These are phyloP conservation scores for Agelas oroides DNA, from an alignment of 37 sponge, comb jelly and placozoan species.

Conservation along the genomic window DNA sequence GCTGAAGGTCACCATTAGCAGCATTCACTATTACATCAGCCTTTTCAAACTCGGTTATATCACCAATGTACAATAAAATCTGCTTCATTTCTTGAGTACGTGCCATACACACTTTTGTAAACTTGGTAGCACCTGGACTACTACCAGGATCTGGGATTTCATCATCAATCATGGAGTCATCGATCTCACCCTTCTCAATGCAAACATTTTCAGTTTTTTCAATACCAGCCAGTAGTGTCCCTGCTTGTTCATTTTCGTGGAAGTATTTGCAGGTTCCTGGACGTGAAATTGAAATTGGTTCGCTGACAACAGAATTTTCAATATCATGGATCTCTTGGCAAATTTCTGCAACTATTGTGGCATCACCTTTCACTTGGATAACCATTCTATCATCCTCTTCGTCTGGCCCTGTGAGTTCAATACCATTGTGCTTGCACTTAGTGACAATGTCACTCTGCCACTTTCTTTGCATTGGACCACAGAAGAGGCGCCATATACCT, in stretches of 20 bases:
- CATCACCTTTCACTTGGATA: conserved; percentile 26
- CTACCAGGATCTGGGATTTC: neutral
- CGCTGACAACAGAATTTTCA: neutral
- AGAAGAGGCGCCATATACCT: conserved; percentile 43
- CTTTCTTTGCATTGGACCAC: conserved; percentile 9
- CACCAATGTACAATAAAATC: conserved; percentile 52
- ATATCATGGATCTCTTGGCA: neutral
- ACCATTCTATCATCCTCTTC: neutral
- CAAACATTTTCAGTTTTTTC: conserved; percentile 16
- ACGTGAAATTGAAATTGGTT: neutral
- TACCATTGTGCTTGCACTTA: neutral
- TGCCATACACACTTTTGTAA: conserved; percentile 17
- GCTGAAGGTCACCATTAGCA: conserved; percentile 66
- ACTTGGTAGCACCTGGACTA: neutral
- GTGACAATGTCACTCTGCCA: conserved; percentile 6
- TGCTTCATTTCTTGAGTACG: conserved; percentile 11
- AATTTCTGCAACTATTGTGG: neutral
- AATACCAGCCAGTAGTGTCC: conserved; percentile 24
- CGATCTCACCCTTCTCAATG: conserved; percentile 33
- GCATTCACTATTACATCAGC: conserved; percentile 86
- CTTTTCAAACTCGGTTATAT: conserved; percentile 62
- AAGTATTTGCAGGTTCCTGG: conserved; percentile 55
- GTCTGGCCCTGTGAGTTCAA: neutral
- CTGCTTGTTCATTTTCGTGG: conserved; percentile 1
- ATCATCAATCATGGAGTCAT: neutral